Evolutionary conservation across 2,888 invertebrate species (phyloP).

Genomic region (Gibbula magus): DNA sequence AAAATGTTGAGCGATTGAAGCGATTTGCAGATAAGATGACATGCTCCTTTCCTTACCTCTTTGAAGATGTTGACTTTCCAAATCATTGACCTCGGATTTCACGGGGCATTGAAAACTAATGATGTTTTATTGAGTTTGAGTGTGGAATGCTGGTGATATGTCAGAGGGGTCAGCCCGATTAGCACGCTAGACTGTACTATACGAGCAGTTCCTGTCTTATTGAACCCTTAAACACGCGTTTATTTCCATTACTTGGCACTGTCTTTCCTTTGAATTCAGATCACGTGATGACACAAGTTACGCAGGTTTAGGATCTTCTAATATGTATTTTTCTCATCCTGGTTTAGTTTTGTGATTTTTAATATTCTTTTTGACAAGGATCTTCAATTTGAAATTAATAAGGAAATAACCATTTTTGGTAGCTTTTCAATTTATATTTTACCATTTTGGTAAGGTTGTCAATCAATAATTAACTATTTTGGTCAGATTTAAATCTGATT

Average conservation of each 20-base stretch:
- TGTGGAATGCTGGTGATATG: background rate
- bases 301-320: too few species aligned
- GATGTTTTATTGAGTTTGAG: background rate
- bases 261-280: background rate
- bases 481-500: too few species aligned
- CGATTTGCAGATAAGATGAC: background rate
- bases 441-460: too few species aligned
- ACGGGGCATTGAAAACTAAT: conserved; percentile 11
- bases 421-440: too few species aligned
- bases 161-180: background rate
- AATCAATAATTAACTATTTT: too few species aligned
- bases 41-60: background rate
- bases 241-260: background rate
- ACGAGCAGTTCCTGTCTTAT: background rate
- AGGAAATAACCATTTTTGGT: too few species aligned
- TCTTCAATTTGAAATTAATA: too few species aligned
- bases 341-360: too few species aligned
- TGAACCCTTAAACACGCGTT: background rate
- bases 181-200: background rate
- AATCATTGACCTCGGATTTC: background rate
- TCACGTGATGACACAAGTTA: too few species aligned
- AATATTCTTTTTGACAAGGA: too few species aligned
- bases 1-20: background rate
- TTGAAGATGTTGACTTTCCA: background rate
- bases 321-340: too few species aligned